Evolutionary conservation across 1,140 invertebrate species (phyloP).

Genomic region (Daktulosphaira vitifoliae): DNA sequence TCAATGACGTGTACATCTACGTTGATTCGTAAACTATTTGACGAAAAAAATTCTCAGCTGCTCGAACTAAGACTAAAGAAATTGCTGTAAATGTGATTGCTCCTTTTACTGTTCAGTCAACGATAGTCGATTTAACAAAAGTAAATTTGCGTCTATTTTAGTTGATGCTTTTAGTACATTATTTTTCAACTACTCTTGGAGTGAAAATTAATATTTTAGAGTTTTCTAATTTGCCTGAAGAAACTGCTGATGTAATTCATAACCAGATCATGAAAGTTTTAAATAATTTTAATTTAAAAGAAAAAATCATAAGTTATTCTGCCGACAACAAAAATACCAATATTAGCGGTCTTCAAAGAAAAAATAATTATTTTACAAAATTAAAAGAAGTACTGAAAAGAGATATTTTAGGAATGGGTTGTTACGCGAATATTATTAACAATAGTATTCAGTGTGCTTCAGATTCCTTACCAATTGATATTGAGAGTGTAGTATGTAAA

Average conservation of each 20-base stretch:
- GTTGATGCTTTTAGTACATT: not conserved
- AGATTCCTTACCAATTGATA: not conserved
- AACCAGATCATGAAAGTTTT: not conserved
- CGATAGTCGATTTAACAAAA: not conserved
- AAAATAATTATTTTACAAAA: not conserved
- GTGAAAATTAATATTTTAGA: constrained; percentile 5
- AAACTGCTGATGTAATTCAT: not conserved
- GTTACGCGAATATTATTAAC: not conserved
- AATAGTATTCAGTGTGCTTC: not conserved
- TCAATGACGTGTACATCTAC: not conserved
- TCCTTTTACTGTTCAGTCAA: not conserved
- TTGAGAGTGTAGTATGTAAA: too few species aligned
- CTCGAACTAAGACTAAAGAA: not conserved
- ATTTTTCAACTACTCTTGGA: not conserved
- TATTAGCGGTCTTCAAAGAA: not conserved
- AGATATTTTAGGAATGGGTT: not conserved
- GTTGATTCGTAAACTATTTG: not conserved
- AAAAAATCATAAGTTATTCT: not conserved
- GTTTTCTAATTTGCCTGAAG: not conserved
- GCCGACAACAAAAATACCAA: not conserved
- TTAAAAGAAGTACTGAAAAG: not conserved
- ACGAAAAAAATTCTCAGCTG: not conserved
- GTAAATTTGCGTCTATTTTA: constrained; percentile 3
- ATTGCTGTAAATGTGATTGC: constrained; percentile 1
- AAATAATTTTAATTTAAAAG: not conserved